phyloP scores from a whole-genome alignment of 2,888 invertebrate species.

The Osedax frankpressi region DNA sequence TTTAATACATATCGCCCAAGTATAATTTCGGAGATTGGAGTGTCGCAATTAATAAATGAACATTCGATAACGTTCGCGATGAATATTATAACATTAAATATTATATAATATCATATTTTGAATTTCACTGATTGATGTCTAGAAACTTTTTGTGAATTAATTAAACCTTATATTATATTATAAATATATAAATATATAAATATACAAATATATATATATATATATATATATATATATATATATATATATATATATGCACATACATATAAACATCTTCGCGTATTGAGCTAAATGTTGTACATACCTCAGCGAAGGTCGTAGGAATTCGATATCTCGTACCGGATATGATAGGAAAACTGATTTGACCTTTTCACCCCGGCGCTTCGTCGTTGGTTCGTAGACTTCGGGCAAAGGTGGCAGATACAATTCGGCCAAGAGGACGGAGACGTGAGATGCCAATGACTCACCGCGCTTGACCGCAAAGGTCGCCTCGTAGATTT shows the following conservation, averaged over 20 bases:
- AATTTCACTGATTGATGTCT: too few relatives aligned
- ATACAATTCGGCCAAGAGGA: neutral
- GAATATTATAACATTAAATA: too few relatives aligned
- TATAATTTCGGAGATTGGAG: too few relatives aligned
- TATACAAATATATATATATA: too few relatives aligned
- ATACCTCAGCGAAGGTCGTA: neutral
- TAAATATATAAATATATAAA: neutral
- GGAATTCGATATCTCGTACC: neutral
- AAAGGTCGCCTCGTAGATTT: neutral
- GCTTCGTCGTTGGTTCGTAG: neutral
- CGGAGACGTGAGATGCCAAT: neutral
- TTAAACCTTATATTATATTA: too few relatives aligned
- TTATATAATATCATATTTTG: too few relatives aligned
- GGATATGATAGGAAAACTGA: neutral
- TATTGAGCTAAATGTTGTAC: neutral
- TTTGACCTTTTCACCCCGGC: neutral
- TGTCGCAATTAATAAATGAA: too few relatives aligned
- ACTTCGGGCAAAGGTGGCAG: neutral
- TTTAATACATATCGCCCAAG: too few relatives aligned
- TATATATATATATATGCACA: slow-evolving; percentile 1
- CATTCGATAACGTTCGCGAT: too few relatives aligned
- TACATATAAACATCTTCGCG: neutral
- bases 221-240: slow-evolving; percentile 1
- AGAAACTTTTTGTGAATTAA: too few relatives aligned
- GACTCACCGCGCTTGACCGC: neutral